Base-by-base conservation (phyloP, 2,113 vertebrate species). In the Formicarius rufipectus region DNA sequence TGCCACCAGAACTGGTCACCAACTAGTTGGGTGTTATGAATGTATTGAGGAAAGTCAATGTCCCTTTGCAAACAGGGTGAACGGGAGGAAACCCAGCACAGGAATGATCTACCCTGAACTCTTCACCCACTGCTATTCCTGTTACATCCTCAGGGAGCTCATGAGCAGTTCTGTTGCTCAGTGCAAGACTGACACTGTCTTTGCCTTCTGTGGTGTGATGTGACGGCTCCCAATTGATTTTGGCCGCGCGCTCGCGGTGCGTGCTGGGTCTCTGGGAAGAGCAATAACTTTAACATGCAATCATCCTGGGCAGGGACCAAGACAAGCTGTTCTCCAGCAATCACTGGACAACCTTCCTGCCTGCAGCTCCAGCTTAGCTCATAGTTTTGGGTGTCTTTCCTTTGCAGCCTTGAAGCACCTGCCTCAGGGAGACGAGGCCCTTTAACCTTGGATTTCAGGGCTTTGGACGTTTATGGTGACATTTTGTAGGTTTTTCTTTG, bases 281-380 rank as follows among this genome's bases (percentile, higher is more conserved):
- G 84, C 87, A 97, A 95, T 97, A 95, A 80, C 95, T 97, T 96
- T 24, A 87, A 87, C 87, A 89, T 96, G 89, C 79, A 94, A 89
- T 98, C 97, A 98, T 97, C 78, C 93, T 97, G 96, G 95, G 83
- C 74, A 23, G 68, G 33, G 80, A 94, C 94, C 96, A 96, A 97
- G 95, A 92, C 77, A 75, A 85, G 90, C 75, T 97, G 20, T 95
- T 93, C 66, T 92, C 95, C 83, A 89, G 3, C 90, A 91, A 75
- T 66, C 80, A n/a, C 90, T 97, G 94, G 87, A 95, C 33, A n/a
- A 53, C 37, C 87, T 92, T 96, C 93, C 93, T 87, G 71, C 4
- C 0, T 64, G 78, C 77, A 87, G 66, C 66, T 71, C 40, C 27
- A 53, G 79, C 76, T 89, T 80, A 90, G 76, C 68, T 92, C 95